phyloP scores from a whole-genome alignment of 2,113 vertebrate genomes.

The Calidris pugnax region DNA sequence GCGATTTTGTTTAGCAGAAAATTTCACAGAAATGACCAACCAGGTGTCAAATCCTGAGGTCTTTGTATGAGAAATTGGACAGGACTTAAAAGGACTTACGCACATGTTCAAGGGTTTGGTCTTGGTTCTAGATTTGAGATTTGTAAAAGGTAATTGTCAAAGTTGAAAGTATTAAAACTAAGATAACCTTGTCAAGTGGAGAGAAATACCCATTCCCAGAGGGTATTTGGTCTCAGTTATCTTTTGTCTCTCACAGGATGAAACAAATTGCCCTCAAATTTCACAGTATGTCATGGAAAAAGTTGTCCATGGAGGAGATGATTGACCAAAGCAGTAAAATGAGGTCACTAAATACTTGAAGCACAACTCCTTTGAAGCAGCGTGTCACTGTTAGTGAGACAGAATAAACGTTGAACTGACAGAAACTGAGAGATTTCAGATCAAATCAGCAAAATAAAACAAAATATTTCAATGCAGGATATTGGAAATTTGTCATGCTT shows the following conservation, averaged over 20 bases:
- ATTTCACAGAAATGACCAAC: background rate
- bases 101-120: background rate
- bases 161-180: background rate
- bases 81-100: background rate
- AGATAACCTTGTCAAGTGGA: background rate
- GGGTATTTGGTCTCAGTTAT: background rate
- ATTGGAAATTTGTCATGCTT: background rate
- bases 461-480: background rate
- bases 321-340: background rate
- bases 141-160: background rate
- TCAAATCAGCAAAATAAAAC: background rate
- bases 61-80: background rate
- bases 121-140: background rate
- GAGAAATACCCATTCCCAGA: background rate
- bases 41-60: background rate
- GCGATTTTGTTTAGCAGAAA: background rate
- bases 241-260: background rate
- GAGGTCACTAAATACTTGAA: background rate
- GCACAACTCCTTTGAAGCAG: background rate
- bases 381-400: background rate
- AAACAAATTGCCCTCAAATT: background rate
- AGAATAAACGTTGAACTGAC: background rate
- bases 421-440: background rate
- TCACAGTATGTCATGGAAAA: background rate
- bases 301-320: background rate